Evolutionary conservation across 2,888 invertebrate genomes (phyloP), one percentile per base, ranked within the genome.

Genomic region (Sarcophaga carnaria): DNA sequence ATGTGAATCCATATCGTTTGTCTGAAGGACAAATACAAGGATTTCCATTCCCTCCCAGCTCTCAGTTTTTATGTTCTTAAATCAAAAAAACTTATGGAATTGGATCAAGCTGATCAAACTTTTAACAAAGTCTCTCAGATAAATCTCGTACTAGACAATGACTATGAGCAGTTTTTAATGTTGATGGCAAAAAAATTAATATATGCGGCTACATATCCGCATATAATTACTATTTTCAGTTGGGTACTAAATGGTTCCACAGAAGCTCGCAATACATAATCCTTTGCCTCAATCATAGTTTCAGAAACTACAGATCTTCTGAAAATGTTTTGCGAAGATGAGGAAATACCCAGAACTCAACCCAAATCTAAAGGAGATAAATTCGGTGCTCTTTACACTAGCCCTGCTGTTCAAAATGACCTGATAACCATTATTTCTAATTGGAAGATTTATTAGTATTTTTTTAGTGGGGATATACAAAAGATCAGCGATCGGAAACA

Each of bases 401-500:
- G 87, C 11, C 86, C 87, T 0, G 76, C 76, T 2, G 79, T 89
- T 37, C 87, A 89, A 69, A 37, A 45, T 3, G 87, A 88, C 45
- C n/a, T 88, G 0, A 86, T 70, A 17, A 27, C 59, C 6, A 20
- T 88, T 0, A 54, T 87, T 2, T 20, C 87, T 2, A 67, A 70
- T 17, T 88, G 76, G 78, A 63, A 85, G 4, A 37, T 83, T 0
- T 87, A 76, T 27, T n/a, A 49, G 14, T 88, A 77, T 45, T 86
- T 86, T 0, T 86, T 88, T 49, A 88, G 84, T 59, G 88, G 84
- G 4, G 88, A 89, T 37, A 84, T 88, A 11, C 14, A 49, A 49
- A 22, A 22, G 22, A 1, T 22, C 22, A 22, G 22, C 22, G 22
- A 22, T 22, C 22, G 22, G 22, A 22, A 22, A 22, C 22, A 22